phyloP scores from a whole-genome alignment of 2,797 vertebrate genomes.

The Selene dorsalis region DNA sequence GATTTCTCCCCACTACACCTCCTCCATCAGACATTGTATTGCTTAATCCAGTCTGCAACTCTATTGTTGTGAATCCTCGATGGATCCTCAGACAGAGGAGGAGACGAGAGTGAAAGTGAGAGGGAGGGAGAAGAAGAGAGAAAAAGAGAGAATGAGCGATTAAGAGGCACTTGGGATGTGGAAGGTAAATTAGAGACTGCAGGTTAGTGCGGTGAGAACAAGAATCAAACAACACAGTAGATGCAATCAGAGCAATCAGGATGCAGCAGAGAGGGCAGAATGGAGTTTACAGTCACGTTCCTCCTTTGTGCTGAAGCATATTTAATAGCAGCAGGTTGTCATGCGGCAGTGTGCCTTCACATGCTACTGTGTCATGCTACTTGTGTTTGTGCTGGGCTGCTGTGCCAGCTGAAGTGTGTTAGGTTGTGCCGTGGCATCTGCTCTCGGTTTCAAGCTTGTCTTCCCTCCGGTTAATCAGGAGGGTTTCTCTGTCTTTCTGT shows the following conservation, averaged over 20 bases:
- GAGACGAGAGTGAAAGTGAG: conserved; percentile 51
- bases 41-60: conserved; percentile 83
- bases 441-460: conserved; percentile 58
- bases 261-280: conserved; percentile 26
- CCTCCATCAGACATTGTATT: conserved; percentile 75
- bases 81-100: conserved; percentile 64
- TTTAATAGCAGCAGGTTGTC: conserved; percentile 60
- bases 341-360: conserved; percentile 46
- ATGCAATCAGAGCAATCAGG: conserved; percentile 44
- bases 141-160: conserved; percentile 67
- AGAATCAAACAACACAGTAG: conserved; percentile 46
- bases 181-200: conserved; percentile 68
- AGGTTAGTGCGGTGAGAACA: conserved; percentile 47
- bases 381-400: conserved; percentile 56
- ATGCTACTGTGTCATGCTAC: conserved; percentile 50
- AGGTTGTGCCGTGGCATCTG: conserved; percentile 59
- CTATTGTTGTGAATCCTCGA: conserved; percentile 80
- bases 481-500: conserved; percentile 31
- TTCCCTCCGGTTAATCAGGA: conserved; percentile 59
- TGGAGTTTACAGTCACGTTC: conserved; percentile 4
- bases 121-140: conserved; percentile 45
- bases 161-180: conserved; percentile 71
- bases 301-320: conserved; percentile 34
- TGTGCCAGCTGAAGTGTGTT: conserved; percentile 58
- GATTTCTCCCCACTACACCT: conserved; percentile 68